Conservation (phyloP, 2,113 vertebrate species). For the Semicossyphus pulcher region DNA sequence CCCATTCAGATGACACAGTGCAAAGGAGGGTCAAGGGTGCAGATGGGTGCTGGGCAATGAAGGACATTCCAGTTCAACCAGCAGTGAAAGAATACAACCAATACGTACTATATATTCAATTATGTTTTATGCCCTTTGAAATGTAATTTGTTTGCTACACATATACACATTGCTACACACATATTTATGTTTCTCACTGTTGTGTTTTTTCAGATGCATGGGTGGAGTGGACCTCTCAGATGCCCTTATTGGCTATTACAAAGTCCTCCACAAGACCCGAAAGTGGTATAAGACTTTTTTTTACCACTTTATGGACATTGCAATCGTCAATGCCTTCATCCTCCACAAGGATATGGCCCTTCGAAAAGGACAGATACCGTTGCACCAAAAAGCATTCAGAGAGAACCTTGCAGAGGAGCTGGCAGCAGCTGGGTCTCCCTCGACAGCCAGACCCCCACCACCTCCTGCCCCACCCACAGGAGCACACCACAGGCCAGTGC, state of each 20-base stretch:
- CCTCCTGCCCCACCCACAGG: too few species aligned
- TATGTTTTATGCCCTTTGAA: too few species aligned
- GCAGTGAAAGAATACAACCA: slow-evolving; percentile 65
- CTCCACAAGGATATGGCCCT: slow-evolving; percentile 56
- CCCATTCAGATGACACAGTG: slow-evolving; percentile 23
- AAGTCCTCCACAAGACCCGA: slow-evolving; percentile 64
- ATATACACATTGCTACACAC: too few species aligned
- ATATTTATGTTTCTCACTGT: too few species aligned
- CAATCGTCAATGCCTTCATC: slow-evolving; percentile 67
- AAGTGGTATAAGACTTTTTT: slow-evolving; percentile 75
- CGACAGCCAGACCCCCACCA: too few species aligned
- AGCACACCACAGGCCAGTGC: too few species aligned
- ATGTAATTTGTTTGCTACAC: too few species aligned
- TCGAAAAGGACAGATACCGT: too few species aligned
- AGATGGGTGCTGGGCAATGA: slow-evolving; percentile 54
- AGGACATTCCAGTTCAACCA: slow-evolving; percentile 53
- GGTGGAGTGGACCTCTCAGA: slow-evolving; percentile 69
- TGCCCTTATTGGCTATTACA: slow-evolving; percentile 69
- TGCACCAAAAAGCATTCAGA: too few species aligned
- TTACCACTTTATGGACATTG: slow-evolving; percentile 70
- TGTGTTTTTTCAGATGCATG: slow-evolving; percentile 24
- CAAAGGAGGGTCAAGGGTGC: slow-evolving; percentile 46
- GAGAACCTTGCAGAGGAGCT: too few species aligned
- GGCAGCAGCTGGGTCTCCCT: too few species aligned
- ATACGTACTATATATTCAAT: too few species aligned